Percentiles rank a stretch among this genome's conserved stretches.
Conservation (phyloP, 64 coral and sea anemone genomes). For the Porites australiensis region DNA sequence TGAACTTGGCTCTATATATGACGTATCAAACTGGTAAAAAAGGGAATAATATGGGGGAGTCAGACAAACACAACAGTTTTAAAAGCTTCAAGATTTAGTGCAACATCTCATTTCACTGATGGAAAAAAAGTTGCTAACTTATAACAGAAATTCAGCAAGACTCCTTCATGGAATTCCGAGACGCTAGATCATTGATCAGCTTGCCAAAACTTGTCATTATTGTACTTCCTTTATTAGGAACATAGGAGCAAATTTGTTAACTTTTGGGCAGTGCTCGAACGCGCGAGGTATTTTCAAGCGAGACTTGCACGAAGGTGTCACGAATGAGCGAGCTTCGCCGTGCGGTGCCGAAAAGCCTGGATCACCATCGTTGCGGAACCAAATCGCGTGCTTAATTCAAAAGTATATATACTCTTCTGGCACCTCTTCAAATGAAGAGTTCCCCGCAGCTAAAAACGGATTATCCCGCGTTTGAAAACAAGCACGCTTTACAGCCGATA, state of each 20-base stretch:
- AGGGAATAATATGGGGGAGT: too few species aligned
- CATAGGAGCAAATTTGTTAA: too few species aligned
- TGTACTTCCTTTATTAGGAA: not conserved
- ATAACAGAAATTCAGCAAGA: too few species aligned
- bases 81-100: too few species aligned
- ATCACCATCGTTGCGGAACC: not conserved
- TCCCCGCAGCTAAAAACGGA: conserved; percentile 21
- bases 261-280: not conserved
- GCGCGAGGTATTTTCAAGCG: not conserved
- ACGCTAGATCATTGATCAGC: not conserved
- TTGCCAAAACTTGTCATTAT: not conserved
- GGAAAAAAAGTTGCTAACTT: too few species aligned
- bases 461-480: conserved; percentile 6
- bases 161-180: not conserved
- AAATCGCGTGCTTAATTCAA: not conserved
- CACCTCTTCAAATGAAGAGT: conserved; percentile 38
- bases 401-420: not conserved
- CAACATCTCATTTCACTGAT: too few species aligned
- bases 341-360: not conserved
- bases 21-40: too few species aligned
- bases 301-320: not conserved
- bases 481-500: not conserved
- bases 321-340: not conserved
- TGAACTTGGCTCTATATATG: too few species aligned
- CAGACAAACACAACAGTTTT: too few species aligned